Conservation (phyloP, 2,113 vertebrate genomes). For the Cochlearius cochlearius region DNA sequence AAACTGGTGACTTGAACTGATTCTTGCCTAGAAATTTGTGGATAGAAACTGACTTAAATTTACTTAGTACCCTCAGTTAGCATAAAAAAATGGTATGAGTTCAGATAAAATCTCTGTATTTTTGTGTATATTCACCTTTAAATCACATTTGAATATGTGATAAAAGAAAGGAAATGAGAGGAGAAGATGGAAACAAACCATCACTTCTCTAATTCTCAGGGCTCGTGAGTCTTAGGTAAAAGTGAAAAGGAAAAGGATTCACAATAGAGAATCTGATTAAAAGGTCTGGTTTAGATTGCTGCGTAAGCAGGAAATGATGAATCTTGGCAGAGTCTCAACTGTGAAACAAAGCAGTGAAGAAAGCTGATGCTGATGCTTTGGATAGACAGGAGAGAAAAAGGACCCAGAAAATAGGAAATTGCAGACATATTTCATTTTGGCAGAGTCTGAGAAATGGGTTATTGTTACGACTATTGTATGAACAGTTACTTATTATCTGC, state of each 20-base stretch:
- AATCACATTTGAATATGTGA: conserved; percentile 1
- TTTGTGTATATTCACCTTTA: neutral
- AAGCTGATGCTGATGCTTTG: conserved; percentile 49
- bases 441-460: conserved; percentile 19
- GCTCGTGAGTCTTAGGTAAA: conserved; percentile 28
- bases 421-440: conserved; percentile 49
- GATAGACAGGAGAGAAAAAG: conserved; percentile 26
- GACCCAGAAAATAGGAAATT: conserved; percentile 45
- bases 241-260: conserved; percentile 22
- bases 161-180: conserved; percentile 49
- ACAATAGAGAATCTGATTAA: conserved; percentile 32
- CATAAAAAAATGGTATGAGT: neutral
- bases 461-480: neutral
- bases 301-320: conserved; percentile 65
- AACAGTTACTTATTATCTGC: neutral
- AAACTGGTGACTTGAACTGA: neutral
- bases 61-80: neutral
- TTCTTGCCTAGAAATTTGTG: neutral
- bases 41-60: neutral
- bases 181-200: conserved; percentile 43
- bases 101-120: neutral
- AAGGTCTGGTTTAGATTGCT: conserved; percentile 42
- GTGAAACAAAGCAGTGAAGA: conserved; percentile 47
- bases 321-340: conserved; percentile 50
- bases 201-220: neutral